Base-by-base conservation (phyloP, 1,140 invertebrate species). In the Sinella curviseta region DNA sequence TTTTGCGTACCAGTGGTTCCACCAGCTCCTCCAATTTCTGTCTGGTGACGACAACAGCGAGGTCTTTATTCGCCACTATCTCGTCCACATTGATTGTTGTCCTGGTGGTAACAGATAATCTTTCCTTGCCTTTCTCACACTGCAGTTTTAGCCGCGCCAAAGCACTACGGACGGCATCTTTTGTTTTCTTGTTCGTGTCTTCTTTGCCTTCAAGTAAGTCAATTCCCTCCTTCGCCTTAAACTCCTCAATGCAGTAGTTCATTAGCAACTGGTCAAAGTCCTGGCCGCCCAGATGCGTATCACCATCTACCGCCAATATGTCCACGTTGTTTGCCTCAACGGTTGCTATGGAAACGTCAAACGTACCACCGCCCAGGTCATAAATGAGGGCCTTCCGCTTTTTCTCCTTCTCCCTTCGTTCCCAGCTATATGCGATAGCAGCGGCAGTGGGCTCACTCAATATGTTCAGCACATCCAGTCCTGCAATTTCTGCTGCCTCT, bases 201-300 rank as follows among this genome's bases (percentile, higher is more conserved):
- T 48, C 39, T 48, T 48, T 17, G 4, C 39, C 39, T 48, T 48
- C 17, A 48, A 48, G 17, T 8, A 17, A 4, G 17, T 48, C 17
- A 48, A 48, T 17, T 48, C 17, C 17, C 4, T 48, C 4, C 17
- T 8, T 48, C 17, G 90, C 89, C 98, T 97, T 90, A 99, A 98
- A 87, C 98, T 96, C 86, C 96, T 92, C 0, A 17, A 17, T 17
- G 84, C 98, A 98, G 88, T 97, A 95, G 85, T 94, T 96, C 26
- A 99, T 96, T 92, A 99, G 94, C 54, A 96, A 90, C 86, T 96
- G 94, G 86, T 97, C 96, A 85, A 99, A 99, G 88, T 99, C 97
- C 89, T 98, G 96, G 82, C 97, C 97, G 85, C 97, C 97, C 87
- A 99, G 90, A 87, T 99, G 96, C 81, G 97, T 99, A 86, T 99